phyloP scores from a whole-genome alignment of 2,888 invertebrate genomes.

The Meteorus colon region DNA sequence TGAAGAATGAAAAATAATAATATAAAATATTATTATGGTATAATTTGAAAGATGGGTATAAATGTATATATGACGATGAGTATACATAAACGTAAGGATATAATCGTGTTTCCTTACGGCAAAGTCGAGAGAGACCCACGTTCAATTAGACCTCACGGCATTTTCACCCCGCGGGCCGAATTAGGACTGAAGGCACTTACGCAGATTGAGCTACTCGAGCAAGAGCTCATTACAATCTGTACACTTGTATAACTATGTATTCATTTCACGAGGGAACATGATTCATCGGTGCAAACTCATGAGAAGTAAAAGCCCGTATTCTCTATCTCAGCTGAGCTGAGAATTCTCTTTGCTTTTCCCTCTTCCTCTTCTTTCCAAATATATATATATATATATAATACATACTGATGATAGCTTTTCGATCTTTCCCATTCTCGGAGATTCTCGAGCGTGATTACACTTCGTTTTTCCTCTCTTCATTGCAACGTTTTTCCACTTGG shows the following conservation, averaged over 20 bases:
- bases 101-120: constrained; percentile 35
- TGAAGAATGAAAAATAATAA: neutral
- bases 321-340: constrained; percentile 3
- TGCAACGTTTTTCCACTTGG: constrained; percentile 30
- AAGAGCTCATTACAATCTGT: constrained; percentile 26
- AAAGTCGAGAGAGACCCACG: constrained; percentile 36
- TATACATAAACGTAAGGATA: constrained; percentile 36
- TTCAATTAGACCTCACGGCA: constrained; percentile 44
- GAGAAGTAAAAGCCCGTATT: constrained; percentile 32
- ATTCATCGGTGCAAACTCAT: constrained; percentile 36
- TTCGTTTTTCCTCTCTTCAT: constrained; percentile 25
- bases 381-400: constrained; percentile 9
- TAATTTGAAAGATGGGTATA: constrained; percentile 6
- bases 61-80: constrained; percentile 21
- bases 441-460: constrained; percentile 36
- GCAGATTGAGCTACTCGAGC: constrained; percentile 40
- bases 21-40: neutral
- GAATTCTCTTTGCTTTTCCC: neutral
- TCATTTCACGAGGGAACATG: constrained; percentile 43
- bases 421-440: constrained; percentile 28
- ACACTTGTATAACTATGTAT: constrained; percentile 31
- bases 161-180: constrained; percentile 31
- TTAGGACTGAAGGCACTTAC: constrained; percentile 42
- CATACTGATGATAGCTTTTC: constrained; percentile 36
- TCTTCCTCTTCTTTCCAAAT: neutral